A percentile compares a stretch with the other conserved stretches of the same genome.
Conservation (phyloP, 1,140 invertebrate genomes). For the Lordiphosa mommai region DNA sequence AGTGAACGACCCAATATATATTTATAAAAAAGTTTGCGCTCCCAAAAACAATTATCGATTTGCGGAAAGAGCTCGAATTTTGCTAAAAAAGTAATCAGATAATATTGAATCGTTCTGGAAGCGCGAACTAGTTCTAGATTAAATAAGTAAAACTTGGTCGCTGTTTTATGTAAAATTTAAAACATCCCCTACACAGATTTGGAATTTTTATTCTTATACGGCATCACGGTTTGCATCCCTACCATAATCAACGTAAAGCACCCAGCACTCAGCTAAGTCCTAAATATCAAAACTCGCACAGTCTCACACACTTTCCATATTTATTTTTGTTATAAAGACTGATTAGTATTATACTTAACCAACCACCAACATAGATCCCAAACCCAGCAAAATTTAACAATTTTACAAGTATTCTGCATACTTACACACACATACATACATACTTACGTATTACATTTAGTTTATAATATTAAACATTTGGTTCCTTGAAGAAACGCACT, state of each 20-base stretch:
- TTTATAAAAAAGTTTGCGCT: too few relatives aligned
- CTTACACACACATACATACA: not conserved
- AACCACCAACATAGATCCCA: not conserved
- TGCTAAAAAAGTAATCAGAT: too few relatives aligned
- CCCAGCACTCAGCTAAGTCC: conserved; percentile 13
- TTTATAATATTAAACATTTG: conserved; percentile 27
- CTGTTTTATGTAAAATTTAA: too few relatives aligned
- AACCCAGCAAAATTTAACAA: conserved; percentile 8
- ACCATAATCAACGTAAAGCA: too few relatives aligned
- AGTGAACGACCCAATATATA: too few relatives aligned
- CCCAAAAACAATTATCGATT: too few relatives aligned
- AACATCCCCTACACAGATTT: too few relatives aligned
- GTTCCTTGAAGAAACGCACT: conserved; percentile 69
- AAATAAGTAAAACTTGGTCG: too few relatives aligned
- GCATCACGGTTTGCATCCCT: conserved; percentile 46
- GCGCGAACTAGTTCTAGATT: too few relatives aligned
- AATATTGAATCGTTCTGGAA: too few relatives aligned
- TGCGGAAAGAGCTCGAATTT: too few relatives aligned
- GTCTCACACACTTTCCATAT: conserved; percentile 20
- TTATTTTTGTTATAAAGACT: conserved; percentile 71
- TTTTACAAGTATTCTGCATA: not conserved
- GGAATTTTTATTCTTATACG: too few relatives aligned
- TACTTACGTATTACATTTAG: not conserved
- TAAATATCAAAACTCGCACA: conserved; percentile 18
- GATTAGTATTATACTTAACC: conserved; percentile 63